These are phyloP conservation scores for Drosophila cyrtoloma DNA, from an alignment of 2,888 invertebrate species.

Conservation along the genomic window DNA sequence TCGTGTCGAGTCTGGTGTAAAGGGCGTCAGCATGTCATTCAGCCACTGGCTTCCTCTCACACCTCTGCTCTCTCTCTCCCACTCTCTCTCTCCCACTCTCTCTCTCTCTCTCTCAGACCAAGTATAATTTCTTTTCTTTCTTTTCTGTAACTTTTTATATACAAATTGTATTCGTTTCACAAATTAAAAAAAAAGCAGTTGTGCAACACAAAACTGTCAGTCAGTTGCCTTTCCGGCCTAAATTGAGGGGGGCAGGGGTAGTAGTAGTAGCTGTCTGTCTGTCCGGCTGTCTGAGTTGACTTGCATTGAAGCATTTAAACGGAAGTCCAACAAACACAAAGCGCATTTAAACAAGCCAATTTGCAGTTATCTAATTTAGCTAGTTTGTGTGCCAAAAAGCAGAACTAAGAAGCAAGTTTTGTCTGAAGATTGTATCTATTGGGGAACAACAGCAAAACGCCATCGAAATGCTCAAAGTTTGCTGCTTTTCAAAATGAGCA, in stretches of 20 bases:
- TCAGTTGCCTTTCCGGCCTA: constrained; percentile 50
- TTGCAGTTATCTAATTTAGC: constrained; percentile 3
- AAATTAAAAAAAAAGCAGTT: constrained; percentile 42
- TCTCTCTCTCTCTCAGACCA: constrained; percentile 17
- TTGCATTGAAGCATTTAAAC: constrained; percentile 38
- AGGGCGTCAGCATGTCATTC: constrained; percentile 77
- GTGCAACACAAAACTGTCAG: constrained; percentile 76
- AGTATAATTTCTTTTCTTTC: constrained; percentile 35
- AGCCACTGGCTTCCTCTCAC: constrained; percentile 40
- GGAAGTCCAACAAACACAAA: constrained; percentile 59
- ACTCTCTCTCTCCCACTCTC: constrained; percentile 1
- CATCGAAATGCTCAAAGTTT: background rate
- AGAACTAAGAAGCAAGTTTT: background rate
- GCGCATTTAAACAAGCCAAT: constrained; percentile 18
- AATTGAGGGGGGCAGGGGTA: background rate
- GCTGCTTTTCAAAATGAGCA: background rate
- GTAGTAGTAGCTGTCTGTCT: constrained; percentile 50
- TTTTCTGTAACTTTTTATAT: constrained; percentile 8
- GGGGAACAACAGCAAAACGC: background rate
- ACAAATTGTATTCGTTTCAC: constrained; percentile 40
- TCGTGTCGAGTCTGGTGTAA: constrained; percentile 26
- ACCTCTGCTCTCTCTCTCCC: constrained; percentile 12
- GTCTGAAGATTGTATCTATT: background rate
- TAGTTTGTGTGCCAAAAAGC: background rate
- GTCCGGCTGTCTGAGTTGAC: constrained; percentile 42